phyloP scores from a whole-genome alignment of 2,888 invertebrate genomes.

The Ischnus inquisitorius region DNA sequence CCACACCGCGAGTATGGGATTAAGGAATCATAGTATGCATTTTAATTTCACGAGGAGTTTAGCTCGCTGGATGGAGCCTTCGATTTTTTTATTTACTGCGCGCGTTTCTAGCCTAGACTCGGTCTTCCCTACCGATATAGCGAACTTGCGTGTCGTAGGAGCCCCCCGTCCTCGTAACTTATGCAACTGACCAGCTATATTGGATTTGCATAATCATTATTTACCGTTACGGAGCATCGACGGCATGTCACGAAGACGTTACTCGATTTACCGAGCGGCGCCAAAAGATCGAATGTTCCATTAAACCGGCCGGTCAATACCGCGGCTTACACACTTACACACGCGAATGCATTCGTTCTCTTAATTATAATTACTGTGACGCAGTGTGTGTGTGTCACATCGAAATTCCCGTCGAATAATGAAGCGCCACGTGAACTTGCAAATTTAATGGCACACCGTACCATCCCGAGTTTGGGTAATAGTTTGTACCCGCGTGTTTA shows the following conservation, averaged over 20 bases:
- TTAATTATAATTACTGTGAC: background rate
- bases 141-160: conserved; percentile 8
- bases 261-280: background rate
- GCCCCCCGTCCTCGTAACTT: conserved; percentile 36
- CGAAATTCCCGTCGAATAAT: background rate
- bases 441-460: background rate
- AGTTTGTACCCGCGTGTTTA: background rate
- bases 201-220: conserved; percentile 58
- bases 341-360: background rate
- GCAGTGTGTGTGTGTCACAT: background rate
- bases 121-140: background rate
- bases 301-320: background rate
- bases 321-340: background rate
- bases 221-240: conserved; percentile 41
- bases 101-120: no score
- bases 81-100: no score
- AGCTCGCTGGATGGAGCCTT: no score
- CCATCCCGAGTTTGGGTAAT: background rate
- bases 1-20: no score
- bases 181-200: conserved; percentile 57
- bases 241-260: background rate
- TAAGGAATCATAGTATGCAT: no score
- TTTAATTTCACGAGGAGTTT: no score
- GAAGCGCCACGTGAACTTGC: background rate
- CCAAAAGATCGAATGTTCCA: background rate